Evolutionary conservation across 2,888 invertebrate genomes (phyloP), one percentile per base, ranked within the genome.

Genomic region (Idaea dimidiata): DNA sequence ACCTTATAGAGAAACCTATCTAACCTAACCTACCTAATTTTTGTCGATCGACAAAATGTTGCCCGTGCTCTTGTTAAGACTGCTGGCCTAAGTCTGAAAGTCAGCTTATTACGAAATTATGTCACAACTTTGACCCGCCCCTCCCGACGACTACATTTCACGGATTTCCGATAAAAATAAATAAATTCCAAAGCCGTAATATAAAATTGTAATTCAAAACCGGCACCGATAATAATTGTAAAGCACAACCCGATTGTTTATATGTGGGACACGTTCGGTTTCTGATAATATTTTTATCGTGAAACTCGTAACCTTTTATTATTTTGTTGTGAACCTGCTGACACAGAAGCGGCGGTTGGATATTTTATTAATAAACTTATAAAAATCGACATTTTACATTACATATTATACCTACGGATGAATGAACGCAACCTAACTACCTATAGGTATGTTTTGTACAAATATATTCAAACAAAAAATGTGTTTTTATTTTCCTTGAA

Each of bases 251-350:
- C n/a, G 32, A 59, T 33, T 56, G 56, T 57, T 14, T 43, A 17
- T 60, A 66, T 62, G 62, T 58, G 59, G 60, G 32, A 60, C 63
- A 65, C 62, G 62, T 60, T 58, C 61, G 61, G 58, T 43, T 43
- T 43, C 43, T 43, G 43, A 43, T 43, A 43, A 43, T 43, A 43
- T 43, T 43, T 43, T 43, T 43, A 43, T 43, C 43, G 43, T 43
- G 43, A 43, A 43, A 43, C 43, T 43, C 43, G 43, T 43, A 43
- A 43, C 10, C 43, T 43, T 43, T 43, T 43, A 43, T 43, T 43
- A 43, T 43, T 43, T 43, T 43, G 43, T 43, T 43, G 43, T 43
- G 43, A 43, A 43, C 43, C 43, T 43, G 7, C 43, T 43, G 43
- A 43, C 43, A 43, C 0, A 43, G 43, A 43, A 43, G 43, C 14